Conservation (phyloP, 2,797 vertebrate species). For the Gorsachius magnificus region DNA sequence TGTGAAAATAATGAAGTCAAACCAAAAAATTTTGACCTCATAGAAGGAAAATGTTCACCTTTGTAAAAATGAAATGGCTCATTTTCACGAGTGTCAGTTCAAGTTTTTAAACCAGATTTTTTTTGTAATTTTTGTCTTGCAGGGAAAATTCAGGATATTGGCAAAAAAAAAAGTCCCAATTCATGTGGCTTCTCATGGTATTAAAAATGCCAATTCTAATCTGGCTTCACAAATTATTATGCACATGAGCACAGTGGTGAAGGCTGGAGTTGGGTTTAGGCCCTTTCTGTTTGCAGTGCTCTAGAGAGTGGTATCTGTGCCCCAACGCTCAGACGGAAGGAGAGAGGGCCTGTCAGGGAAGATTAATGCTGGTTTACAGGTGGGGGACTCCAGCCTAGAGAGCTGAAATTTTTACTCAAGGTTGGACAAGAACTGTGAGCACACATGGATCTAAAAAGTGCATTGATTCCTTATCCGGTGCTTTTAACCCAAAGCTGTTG, state of each 20-base stretch:
- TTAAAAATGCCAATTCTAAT: not conserved
- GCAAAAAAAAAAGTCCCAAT: not conserved
- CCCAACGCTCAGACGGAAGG: rapidly evolving
- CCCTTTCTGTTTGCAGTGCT: not conserved
- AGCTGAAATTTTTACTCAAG: not conserved
- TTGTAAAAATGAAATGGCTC: not conserved
- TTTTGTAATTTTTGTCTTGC: not conserved
- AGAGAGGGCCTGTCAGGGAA: not conserved
- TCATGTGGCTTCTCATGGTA: not conserved
- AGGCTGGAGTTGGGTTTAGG: not conserved
- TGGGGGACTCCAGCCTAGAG: not conserved
- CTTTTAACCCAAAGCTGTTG: not conserved
- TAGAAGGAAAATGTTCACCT: not conserved
- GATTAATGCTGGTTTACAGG: not conserved
- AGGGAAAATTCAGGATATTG: not conserved
- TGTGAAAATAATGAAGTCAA: slow-evolving; percentile 19
- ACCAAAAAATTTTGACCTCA: not conserved
- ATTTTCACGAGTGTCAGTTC: not conserved
- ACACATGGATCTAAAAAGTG: not conserved
- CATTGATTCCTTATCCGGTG: not conserved
- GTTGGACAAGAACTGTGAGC: not conserved
- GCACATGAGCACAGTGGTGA: not conserved
- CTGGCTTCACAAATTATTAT: not conserved
- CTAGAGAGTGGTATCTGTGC: not conserved
- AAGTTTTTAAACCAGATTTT: not conserved